phyloP scores from a whole-genome alignment of 1,140 invertebrate species.

The Sycophaga agraensis region DNA sequence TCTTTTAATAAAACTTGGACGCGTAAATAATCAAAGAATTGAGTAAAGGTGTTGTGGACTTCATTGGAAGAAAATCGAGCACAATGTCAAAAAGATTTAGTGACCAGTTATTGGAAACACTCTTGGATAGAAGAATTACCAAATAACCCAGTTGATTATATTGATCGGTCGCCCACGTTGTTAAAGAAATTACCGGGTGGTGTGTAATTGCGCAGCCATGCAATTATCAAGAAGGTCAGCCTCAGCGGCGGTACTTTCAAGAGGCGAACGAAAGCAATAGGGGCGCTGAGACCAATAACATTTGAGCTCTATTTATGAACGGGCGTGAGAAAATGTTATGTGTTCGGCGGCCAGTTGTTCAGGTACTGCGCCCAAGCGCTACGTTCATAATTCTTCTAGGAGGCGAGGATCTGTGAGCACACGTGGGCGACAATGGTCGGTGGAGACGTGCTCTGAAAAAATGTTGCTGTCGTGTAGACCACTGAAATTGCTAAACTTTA shows the following conservation, averaged over 20 bases:
- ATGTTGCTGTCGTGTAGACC: not conserved
- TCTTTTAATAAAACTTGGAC: no score
- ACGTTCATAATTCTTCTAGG: not conserved
- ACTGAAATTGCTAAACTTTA: not conserved
- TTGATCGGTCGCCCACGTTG: no score
- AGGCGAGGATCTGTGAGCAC: not conserved
- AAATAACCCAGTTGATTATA: not conserved
- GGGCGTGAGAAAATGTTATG: not conserved
- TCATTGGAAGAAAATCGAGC: no score
- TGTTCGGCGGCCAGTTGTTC: not conserved
- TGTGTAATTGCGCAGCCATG: constrained; percentile 1
- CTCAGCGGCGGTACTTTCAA: not conserved
- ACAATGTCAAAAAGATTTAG: no score
- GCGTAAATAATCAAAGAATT: no score
- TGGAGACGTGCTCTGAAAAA: not conserved
- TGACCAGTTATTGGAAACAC: no score
- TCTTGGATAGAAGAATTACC: no score
- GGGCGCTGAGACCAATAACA: not conserved
- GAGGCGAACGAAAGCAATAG: not conserved
- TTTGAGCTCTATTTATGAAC: constrained; percentile 12
- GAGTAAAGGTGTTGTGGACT: no score
- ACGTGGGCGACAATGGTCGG: not conserved
- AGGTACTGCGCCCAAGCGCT: not conserved
- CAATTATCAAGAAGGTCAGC: not conserved
- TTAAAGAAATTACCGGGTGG: no score